Evolutionary conservation across 1,140 invertebrate genomes (phyloP), one percentile per base, ranked within the genome.

Genomic region (Anthonomus grandis): DNA sequence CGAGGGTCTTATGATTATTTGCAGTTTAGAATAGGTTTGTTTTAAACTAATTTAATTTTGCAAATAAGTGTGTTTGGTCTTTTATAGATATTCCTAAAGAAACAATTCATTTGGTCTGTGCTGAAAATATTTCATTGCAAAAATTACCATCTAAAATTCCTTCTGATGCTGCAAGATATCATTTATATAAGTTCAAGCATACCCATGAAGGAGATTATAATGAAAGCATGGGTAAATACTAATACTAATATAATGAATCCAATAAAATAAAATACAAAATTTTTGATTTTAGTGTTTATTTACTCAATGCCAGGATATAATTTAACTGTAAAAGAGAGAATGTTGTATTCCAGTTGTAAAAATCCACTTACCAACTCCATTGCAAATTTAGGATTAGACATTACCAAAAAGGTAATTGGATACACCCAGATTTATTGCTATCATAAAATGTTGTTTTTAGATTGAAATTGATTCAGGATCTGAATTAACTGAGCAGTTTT

Each of bases 301-400:
- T 98, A 98, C 76, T 95, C 93, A 9, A 97, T 97, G 91, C 95
- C 95, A 17, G 93, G 93, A 6, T 96, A 95, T 73, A 87, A 80
- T 41, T 95, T 92, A 69, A 86, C 91, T 56, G 92, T 98, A 58
- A 96, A 95, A 74, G 94, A 98, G 75, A 81, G 95, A 65, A 98
- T 98, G 95, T 79, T 98, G 65, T 98, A 98, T 76, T 97, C 95
- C 1, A 96, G 93, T 64, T 97, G 93, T 73, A 97, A 97, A 78
- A 87, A 83, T 60, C 89, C 91, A 15, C 81, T 98, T 39, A 77
- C 93, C 18, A 85, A 91, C 59, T 81, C 84, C 22, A 86, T 96
- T 60, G 83, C 91, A 64, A 84, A 83, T 19, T 74, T 92, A 53
- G 86, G 86, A 27, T 78, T 97, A 49, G 83, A 81, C 31, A 78